phyloP scores from a whole-genome alignment of 2,888 invertebrate species.

The Andrena flavipes region DNA sequence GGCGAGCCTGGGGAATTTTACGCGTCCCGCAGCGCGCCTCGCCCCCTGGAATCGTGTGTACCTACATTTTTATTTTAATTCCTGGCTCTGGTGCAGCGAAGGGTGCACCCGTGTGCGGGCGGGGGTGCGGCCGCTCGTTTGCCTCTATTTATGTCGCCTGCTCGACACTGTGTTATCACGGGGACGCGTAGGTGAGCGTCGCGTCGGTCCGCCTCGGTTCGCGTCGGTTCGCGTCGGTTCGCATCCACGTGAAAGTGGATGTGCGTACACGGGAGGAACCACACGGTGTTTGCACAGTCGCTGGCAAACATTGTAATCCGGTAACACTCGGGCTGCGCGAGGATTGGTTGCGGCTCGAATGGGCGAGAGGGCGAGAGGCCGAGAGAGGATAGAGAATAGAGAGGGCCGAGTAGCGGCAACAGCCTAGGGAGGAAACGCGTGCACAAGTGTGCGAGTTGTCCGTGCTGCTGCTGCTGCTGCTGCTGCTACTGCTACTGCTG shows the following conservation, averaged over 20 bases:
- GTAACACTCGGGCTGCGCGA: constrained; percentile 75
- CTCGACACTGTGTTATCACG: constrained; percentile 45
- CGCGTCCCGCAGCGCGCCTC: background rate
- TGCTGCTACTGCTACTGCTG: background rate
- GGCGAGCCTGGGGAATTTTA: background rate
- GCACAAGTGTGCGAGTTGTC: constrained; percentile 34
- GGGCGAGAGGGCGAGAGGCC: constrained; percentile 26
- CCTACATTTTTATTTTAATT: background rate
- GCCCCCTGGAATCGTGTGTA: background rate
- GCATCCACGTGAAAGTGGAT: constrained; percentile 45
- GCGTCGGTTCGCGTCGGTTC: constrained; percentile 13
- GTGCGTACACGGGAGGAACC: constrained; percentile 63
- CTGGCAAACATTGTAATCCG: constrained; percentile 79
- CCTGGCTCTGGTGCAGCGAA: background rate
- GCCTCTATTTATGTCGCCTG: constrained; percentile 54
- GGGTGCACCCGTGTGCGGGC: background rate
- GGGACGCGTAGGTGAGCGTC: constrained; percentile 29
- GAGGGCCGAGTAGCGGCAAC: constrained; percentile 8
- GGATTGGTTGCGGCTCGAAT: constrained; percentile 67
- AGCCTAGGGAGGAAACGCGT: constrained; percentile 25
- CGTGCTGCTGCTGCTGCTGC: background rate
- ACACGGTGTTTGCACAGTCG: constrained; percentile 77
- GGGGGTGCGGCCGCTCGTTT: constrained; percentile 34
- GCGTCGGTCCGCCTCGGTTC: background rate
- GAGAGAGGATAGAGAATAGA: background rate